A percentile compares a stretch with the other conserved stretches of the same genome.
These are phyloP conservation scores for Proales similis DNA, from an alignment of 1,140 invertebrate genomes.

Conservation along the genomic window DNA sequence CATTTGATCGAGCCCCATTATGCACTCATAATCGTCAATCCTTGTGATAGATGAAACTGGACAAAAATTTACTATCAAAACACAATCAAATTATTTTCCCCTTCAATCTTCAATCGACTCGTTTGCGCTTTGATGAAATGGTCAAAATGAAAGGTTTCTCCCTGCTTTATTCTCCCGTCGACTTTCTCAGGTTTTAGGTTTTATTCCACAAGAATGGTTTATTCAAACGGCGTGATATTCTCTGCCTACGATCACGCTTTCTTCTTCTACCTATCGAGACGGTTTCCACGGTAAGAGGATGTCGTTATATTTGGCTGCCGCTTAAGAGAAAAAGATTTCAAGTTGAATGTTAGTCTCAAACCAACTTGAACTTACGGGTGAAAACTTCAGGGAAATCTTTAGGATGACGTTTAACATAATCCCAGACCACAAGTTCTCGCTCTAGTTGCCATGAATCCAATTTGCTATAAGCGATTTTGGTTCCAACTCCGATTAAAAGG, in stretches of 20 bases:
- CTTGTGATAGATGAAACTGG: no score
- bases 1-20: no score
- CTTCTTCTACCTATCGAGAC: conserved; percentile 28
- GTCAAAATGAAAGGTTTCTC: no score
- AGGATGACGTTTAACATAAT: conserved; percentile 41
- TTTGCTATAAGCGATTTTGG: conserved; percentile 22
- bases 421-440: conserved; percentile 28
- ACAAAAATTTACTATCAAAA: no score
- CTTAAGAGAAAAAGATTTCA: conserved; percentile 36
- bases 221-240: background rate
- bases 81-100: no score
- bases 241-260: background rate
- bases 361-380: conserved; percentile 32
- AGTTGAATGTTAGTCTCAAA: background rate
- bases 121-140: no score
- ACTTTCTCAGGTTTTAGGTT: no score
- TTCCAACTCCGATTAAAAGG: background rate
- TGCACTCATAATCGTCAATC: no score
- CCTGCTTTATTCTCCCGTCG: no score
- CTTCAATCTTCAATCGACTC: no score
- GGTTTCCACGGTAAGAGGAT: conserved; percentile 40
- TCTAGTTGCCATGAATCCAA: conserved; percentile 16
- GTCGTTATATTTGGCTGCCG: conserved; percentile 41
- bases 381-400: conserved; percentile 41
- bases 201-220: no score